phyloP scores from a whole-genome alignment of 2,888 invertebrate genomes.

The Xestia ashworthii region DNA sequence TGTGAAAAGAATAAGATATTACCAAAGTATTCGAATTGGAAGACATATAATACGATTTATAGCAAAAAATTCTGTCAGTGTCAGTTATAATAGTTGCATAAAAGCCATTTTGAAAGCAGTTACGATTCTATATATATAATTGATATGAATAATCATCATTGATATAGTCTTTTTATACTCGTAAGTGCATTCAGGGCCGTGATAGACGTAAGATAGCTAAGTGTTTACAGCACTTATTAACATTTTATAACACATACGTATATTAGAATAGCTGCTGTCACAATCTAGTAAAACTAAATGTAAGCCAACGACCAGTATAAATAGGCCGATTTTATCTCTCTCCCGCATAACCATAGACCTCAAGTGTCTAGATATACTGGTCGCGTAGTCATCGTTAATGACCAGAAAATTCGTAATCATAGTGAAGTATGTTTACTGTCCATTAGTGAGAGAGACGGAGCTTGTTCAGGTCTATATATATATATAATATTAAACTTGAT shows the following conservation, averaged over 20 bases:
- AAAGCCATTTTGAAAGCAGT: constrained; percentile 69
- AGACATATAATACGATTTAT: constrained; percentile 54
- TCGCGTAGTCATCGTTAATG: constrained; percentile 68
- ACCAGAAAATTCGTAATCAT: constrained; percentile 73
- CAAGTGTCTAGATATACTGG: constrained; percentile 64
- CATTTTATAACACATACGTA: constrained; percentile 79
- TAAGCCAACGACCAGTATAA: constrained; percentile 68
- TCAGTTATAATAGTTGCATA: constrained; percentile 57
- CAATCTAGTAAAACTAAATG: constrained; percentile 66
- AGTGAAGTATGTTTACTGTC: constrained; percentile 76
- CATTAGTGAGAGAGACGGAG: constrained; percentile 73
- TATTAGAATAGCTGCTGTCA: constrained; percentile 76
- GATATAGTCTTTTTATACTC: constrained; percentile 69
- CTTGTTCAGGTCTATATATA: constrained; percentile 66
- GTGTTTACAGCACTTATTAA: constrained; percentile 82
- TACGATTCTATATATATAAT: constrained; percentile 62
- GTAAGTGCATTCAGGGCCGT: constrained; percentile 84
- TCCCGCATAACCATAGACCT: constrained; percentile 52
- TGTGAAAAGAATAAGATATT: constrained; percentile 34
- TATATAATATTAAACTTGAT: constrained; percentile 56
- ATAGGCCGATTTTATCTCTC: constrained; percentile 58
- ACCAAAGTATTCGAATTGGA: constrained; percentile 55
- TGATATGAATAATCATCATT: constrained; percentile 66
- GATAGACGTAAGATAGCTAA: constrained; percentile 83
- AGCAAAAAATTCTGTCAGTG: constrained; percentile 48